phyloP scores from a whole-genome alignment of 2,888 invertebrate genomes.

The Drosophila nigritarsus region DNA sequence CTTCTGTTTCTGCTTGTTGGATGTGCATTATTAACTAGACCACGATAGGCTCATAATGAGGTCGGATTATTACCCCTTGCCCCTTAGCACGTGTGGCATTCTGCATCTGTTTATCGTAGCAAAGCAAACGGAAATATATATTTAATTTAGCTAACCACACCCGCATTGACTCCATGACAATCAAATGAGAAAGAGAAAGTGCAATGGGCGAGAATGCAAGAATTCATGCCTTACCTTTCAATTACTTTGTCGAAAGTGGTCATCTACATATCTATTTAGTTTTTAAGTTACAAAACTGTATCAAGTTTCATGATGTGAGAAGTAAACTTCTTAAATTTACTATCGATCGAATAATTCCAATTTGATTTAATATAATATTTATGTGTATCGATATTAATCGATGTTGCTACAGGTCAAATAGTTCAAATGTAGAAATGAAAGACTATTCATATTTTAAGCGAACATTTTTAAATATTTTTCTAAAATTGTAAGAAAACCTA shows the following conservation, averaged over 20 bases:
- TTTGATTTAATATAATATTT: not conserved
- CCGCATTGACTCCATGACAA: constrained; percentile 2
- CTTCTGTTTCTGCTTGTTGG: constrained; percentile 39
- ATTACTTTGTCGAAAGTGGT: not conserved
- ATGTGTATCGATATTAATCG: not conserved
- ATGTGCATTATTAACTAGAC: constrained; percentile 80
- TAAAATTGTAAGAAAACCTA: not conserved
- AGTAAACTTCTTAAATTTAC: not conserved
- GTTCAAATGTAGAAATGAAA: not conserved
- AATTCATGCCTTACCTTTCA: not conserved
- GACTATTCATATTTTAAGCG: not conserved
- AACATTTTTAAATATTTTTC: no score
- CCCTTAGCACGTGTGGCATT: constrained; percentile 56
- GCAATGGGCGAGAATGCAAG: not conserved
- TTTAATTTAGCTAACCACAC: constrained; percentile 14
- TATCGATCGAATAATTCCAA: not conserved
- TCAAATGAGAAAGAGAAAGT: not conserved
- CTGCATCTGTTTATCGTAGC: constrained; percentile 6
- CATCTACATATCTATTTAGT: not conserved
- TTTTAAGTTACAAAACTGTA: not conserved
- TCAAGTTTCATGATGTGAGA: not conserved
- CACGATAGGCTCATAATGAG: constrained; percentile 78
- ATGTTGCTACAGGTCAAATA: not conserved
- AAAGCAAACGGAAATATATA: constrained; percentile 13
- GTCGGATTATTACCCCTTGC: constrained; percentile 42